Evolutionary conservation across 35 echinoderm and acorn worm genomes (phyloP).

Genomic region (Stichopus chloronotus): DNA sequence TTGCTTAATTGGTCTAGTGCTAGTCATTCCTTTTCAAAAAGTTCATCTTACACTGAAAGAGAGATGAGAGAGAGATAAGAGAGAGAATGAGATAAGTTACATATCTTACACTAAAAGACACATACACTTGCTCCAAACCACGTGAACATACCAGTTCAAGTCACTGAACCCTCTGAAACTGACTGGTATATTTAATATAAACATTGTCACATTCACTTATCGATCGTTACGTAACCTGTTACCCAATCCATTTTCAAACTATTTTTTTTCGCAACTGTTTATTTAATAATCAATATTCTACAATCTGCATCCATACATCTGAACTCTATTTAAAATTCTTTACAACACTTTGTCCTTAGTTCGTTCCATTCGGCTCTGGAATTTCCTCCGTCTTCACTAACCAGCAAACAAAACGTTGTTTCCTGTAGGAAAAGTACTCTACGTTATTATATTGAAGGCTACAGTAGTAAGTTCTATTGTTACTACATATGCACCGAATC

Average conservation of each 20-base stretch:
- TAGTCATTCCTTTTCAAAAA: background rate
- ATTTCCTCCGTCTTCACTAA: too few relatives aligned
- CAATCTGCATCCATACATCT: too few relatives aligned
- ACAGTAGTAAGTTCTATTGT: too few relatives aligned
- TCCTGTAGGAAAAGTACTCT: too few relatives aligned
- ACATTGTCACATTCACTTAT: background rate
- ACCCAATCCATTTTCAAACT: background rate
- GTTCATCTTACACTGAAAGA: background rate
- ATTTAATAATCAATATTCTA: background rate
- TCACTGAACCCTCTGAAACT: background rate
- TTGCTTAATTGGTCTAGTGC: background rate
- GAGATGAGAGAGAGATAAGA: background rate
- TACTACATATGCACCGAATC: too few relatives aligned
- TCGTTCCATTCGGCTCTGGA: too few relatives aligned
- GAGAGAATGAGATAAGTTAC: too few relatives aligned
- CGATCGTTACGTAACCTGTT: slow-evolving; percentile 6
- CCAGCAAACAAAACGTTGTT: too few relatives aligned
- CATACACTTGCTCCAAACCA: slow-evolving; percentile 21
- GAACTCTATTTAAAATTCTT: too few relatives aligned
- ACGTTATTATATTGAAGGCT: too few relatives aligned
- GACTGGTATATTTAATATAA: background rate
- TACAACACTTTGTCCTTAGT: too few relatives aligned
- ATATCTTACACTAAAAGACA: background rate
- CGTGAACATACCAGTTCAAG: background rate
- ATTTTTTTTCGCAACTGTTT: background rate